phyloP scores from a whole-genome alignment of 2,888 invertebrate species.

The Chrysolina haemoptera region DNA sequence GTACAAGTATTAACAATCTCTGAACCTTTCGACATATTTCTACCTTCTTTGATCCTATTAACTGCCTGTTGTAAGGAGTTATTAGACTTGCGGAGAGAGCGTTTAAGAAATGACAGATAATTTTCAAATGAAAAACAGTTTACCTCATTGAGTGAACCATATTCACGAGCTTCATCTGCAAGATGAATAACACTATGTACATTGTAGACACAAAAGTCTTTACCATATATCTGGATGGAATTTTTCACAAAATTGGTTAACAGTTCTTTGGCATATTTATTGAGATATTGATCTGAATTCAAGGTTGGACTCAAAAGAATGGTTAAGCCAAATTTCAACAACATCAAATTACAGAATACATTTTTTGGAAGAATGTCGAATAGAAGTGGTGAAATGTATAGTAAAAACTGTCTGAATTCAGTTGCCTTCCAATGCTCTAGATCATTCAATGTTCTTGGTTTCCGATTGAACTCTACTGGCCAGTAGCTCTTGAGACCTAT shows the following conservation, averaged over 20 bases:
- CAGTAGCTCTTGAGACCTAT: not conserved
- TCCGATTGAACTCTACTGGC: slow-evolving; percentile 23
- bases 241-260: slow-evolving; percentile 17
- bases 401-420: slow-evolving; percentile 22
- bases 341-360: slow-evolving; percentile 23
- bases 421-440: slow-evolving; percentile 25
- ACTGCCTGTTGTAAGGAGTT: slow-evolving; percentile 33
- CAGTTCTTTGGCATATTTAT: slow-evolving; percentile 18
- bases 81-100: slow-evolving; percentile 25
- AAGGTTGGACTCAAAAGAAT: slow-evolving; percentile 13
- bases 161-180: slow-evolving; percentile 24
- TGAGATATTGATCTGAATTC: slow-evolving; percentile 22
- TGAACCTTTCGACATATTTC: slow-evolving; percentile 20
- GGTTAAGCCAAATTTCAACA: slow-evolving; percentile 16
- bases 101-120: slow-evolving; percentile 23
- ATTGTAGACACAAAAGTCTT: slow-evolving; percentile 33
- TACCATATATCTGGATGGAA: slow-evolving; percentile 27
- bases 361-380: slow-evolving; percentile 8
- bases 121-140: slow-evolving; percentile 34
- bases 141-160: slow-evolving; percentile 25
- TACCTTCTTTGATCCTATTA: slow-evolving; percentile 32
- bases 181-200: slow-evolving; percentile 30
- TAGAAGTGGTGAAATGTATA: slow-evolving; percentile 19
- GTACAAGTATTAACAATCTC: slow-evolving; percentile 23
- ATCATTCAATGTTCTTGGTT: slow-evolving; percentile 12